These are phyloP conservation scores for Melinopterus prodromus DNA, from an alignment of 2,888 invertebrate genomes.

Conservation along the genomic window DNA sequence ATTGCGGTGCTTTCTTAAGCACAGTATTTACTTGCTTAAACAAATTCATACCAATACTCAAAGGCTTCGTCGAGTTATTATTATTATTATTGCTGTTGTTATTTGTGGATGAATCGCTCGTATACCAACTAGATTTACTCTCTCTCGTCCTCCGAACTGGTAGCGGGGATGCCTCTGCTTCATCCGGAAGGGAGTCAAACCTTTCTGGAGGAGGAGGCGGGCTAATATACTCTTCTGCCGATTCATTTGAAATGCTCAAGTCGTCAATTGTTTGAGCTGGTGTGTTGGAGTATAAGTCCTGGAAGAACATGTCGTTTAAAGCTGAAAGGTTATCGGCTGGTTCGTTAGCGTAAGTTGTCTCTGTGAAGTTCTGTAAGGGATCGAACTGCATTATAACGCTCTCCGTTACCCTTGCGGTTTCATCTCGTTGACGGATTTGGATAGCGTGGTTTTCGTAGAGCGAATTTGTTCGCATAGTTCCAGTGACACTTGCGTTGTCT, in stretches of 20 bases:
- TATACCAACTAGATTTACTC: slow-evolving; percentile 52
- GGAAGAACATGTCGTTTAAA: slow-evolving; percentile 70
- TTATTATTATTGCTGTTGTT: slow-evolving; percentile 30
- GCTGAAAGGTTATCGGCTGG: slow-evolving; percentile 66
- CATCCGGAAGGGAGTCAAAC: slow-evolving; percentile 68
- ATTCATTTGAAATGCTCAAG: slow-evolving; percentile 61
- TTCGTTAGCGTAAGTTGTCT: slow-evolving; percentile 50
- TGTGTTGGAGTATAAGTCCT: slow-evolving; percentile 72
- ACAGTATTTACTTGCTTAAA: slow-evolving; percentile 56
- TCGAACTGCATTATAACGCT: slow-evolving; percentile 80
- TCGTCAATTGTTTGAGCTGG: slow-evolving; percentile 56
- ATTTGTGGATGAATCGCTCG: slow-evolving; percentile 31
- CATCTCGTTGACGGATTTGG: slow-evolving; percentile 51
- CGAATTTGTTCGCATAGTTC: slow-evolving; percentile 16
- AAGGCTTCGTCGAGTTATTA: slow-evolving; percentile 8
- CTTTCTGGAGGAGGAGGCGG: slow-evolving; percentile 62
- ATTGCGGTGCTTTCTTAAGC: slow-evolving; percentile 65
- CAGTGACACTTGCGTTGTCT: slow-evolving; percentile 34
- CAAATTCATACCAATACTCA: slow-evolving; percentile 35
- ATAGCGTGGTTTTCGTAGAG: slow-evolving; percentile 61
- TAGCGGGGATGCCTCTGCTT: slow-evolving; percentile 48
- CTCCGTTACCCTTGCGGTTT: slow-evolving; percentile 55
- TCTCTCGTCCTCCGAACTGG: slow-evolving; percentile 33
- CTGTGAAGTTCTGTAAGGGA: slow-evolving; percentile 60
- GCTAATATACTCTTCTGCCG: slow-evolving; percentile 58